Percentiles rank a stretch among this genome's conserved stretches.
Evolutionary conservation across 2,888 invertebrate species (phyloP).

Genomic region (Acleris cristana): DNA sequence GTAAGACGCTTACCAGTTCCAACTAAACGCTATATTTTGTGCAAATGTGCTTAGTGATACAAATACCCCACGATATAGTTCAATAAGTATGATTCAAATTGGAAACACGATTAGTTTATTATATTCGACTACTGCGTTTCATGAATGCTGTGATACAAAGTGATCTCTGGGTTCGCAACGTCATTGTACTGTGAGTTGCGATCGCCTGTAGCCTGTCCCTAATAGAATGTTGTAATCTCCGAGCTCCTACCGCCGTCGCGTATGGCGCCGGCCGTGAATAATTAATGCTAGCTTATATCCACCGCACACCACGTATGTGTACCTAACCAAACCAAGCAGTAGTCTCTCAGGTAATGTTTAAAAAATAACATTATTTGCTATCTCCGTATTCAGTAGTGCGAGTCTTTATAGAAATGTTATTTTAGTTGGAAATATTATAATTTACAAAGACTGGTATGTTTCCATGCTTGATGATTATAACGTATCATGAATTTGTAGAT

Average conservation of each 20-base stretch:
- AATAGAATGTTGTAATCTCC: constrained; percentile 23
- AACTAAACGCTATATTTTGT: constrained; percentile 11
- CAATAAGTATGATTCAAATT: constrained; percentile 28
- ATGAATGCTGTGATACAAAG: constrained; percentile 48
- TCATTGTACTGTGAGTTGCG: constrained; percentile 28
- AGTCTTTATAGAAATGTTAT: constrained; percentile 22
- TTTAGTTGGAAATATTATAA: constrained; percentile 35
- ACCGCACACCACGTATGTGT: constrained; percentile 10
- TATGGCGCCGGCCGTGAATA: neutral
- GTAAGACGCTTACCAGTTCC: constrained; percentile 19
- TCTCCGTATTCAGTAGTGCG: constrained; percentile 17
- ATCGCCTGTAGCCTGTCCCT: constrained; percentile 27
- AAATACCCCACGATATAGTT: constrained; percentile 36
- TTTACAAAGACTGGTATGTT: constrained; percentile 37
- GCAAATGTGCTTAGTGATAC: constrained; percentile 21
- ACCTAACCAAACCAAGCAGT: constrained; percentile 27
- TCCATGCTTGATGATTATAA: constrained; percentile 33
- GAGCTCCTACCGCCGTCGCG: neutral
- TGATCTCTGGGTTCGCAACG: constrained; percentile 50
- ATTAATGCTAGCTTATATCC: neutral
- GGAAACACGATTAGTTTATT: constrained; percentile 25
- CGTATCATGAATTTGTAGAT: constrained; percentile 44
- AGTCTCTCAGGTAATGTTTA: constrained; percentile 10
- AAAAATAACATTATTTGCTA: constrained; percentile 10
- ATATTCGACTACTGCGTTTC: constrained; percentile 35